Evolutionary conservation across 2,797 vertebrate genomes (phyloP).

Genomic region (Acanthurus leucopareius): DNA sequence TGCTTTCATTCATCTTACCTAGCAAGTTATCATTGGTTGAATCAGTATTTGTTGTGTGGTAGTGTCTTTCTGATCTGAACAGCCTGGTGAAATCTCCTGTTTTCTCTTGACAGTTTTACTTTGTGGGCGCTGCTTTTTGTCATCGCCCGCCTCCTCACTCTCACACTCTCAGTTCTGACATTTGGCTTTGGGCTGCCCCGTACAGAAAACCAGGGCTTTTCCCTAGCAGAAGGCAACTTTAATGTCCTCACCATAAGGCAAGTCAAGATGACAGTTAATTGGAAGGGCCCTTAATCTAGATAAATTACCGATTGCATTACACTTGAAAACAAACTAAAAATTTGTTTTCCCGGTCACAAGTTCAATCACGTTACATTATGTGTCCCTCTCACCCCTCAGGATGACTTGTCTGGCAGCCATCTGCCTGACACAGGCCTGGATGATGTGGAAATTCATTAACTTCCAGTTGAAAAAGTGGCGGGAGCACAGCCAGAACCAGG

Average conservation of each 20-base stretch:
- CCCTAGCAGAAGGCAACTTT: constrained; percentile 88
- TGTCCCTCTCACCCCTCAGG: constrained; percentile 67
- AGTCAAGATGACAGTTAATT: constrained; percentile 21
- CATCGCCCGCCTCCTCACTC: constrained; percentile 88
- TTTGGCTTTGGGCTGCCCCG: constrained; percentile 90
- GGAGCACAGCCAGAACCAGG: constrained; percentile 88
- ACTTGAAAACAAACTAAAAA: not conserved
- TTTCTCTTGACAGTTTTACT: constrained; percentile 84
- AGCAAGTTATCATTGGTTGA: not conserved
- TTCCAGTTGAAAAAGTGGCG: constrained; percentile 92
- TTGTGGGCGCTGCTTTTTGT: constrained; percentile 91
- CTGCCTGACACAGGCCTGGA: constrained; percentile 92
- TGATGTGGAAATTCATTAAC: constrained; percentile 94
- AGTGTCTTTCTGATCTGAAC: not conserved
- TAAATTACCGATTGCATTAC: not conserved
- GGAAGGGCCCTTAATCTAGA: not conserved
- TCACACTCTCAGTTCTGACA: constrained; percentile 89
- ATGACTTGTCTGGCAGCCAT: constrained; percentile 90
- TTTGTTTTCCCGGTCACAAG: constrained; percentile 6
- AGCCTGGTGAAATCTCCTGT: not conserved
- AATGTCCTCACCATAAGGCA: constrained; percentile 89
- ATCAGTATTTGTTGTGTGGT: not conserved
- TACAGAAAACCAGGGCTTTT: constrained; percentile 87
- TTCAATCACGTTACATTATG: not conserved
- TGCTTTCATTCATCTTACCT: not conserved